Base-by-base conservation (phyloP, 2,888 invertebrate genomes). In the Thereva unica region DNA sequence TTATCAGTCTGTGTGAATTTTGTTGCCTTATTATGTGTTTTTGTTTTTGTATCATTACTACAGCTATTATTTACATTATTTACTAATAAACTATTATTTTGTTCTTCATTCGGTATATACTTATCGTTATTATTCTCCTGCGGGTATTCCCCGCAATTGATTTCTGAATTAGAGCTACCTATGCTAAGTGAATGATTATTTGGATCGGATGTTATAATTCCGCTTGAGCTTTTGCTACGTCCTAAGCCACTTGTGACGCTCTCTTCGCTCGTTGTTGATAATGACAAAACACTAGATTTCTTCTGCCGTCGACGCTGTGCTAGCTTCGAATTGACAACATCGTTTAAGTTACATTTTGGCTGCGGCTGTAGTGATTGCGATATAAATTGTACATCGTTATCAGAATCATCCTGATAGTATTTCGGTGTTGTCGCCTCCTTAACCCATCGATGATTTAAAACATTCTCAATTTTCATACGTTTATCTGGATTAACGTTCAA, bases 401-500 rank as follows among this genome's bases (percentile, higher is more conserved):
- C 34, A 9, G 61, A 61, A 40, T 61, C 61, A 10, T 61, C 61
- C 23, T 61, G 40, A 47, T 59, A 37, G 9, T 61, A 61, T 23
- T 50, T 7, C 34, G 67, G 44, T 42, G 23, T 66, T 68, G 67
- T 61, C 44, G 56, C 56, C 53, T 67, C 34, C 50, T 53, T 63
- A 42, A 69, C 61, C 92, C 92, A 92, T 37, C 85, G 82, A 76
- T 89, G 89, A n/a, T 81, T 80, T 8, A 86, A 79, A 65, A 95
- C 82, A 68, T 89, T 67, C 1, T 56, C 56, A 64, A 67, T 67
- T 44, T 47, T 61, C 34, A 10, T 37, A 12, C 63, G 57, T 38
- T 47, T 59, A 10, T 47, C 40, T 44, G 53, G 52, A 50, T 64
- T 56, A 3, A 49, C 47, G 40, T 49, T 49, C 37, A 67, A 23